A percentile compares a stretch with the other conserved stretches of the same genome.
Evolutionary conservation across 2,888 invertebrate species (phyloP).

Genomic region (Drosophila tanythrix): DNA sequence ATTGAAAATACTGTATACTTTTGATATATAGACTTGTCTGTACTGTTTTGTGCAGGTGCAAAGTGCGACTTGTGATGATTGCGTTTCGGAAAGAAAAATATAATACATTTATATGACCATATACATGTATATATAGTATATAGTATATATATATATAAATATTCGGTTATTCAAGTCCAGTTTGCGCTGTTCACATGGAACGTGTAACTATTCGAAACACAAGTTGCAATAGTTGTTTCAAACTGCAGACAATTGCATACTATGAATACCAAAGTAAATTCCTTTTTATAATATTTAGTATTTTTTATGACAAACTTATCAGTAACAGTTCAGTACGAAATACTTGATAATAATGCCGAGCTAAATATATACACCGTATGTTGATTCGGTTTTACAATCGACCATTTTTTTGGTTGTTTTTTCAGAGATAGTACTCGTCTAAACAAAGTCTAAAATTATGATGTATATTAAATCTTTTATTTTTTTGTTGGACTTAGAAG

Average conservation of each 20-base stretch:
- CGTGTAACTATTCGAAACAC: background rate
- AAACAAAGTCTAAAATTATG: background rate
- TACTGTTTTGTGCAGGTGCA: constrained; percentile 33
- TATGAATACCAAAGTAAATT: background rate
- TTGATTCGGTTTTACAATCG: background rate
- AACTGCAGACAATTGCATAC: constrained; percentile 7
- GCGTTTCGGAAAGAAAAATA: constrained; percentile 20
- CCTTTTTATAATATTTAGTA: background rate
- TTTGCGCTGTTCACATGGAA: constrained; percentile 1
- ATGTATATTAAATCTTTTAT: background rate
- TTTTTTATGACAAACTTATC: constrained; percentile 9
- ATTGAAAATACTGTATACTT: background rate
- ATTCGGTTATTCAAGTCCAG: background rate
- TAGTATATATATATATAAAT: background rate
- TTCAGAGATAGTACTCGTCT: background rate
- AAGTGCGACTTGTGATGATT: constrained; percentile 45
- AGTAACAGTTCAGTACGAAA: constrained; percentile 4
- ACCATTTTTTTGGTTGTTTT: background rate
- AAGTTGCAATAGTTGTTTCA: background rate
- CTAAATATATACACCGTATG: background rate
- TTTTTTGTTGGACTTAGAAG: background rate
- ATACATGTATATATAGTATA: background rate
- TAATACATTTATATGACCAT: background rate
- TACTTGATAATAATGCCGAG: background rate
- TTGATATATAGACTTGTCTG: background rate